Evolutionary conservation across 2,797 vertebrate genomes (phyloP).

Genomic region (Ispidina picta): DNA sequence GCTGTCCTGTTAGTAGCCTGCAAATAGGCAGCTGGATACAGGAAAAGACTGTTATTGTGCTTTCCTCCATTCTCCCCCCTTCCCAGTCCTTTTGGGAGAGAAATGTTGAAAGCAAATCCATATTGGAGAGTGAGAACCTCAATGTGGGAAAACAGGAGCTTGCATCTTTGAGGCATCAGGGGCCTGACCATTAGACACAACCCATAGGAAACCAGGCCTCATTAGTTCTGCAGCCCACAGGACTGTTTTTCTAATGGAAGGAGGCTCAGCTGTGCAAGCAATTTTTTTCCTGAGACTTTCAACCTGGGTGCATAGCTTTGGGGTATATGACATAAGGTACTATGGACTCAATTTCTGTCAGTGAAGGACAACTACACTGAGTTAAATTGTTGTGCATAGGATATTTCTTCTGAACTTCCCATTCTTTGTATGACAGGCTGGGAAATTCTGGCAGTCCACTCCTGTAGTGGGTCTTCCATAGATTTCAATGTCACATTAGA

Average conservation of each 20-base stretch:
- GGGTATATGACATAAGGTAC: background rate
- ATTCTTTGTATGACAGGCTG: background rate
- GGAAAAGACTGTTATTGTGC: background rate
- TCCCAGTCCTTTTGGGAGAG: background rate
- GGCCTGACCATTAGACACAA: background rate
- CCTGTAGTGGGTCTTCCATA: background rate
- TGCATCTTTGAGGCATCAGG: background rate
- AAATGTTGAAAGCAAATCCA: background rate
- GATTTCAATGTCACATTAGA: background rate
- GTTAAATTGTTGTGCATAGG: background rate
- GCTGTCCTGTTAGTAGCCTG: background rate
- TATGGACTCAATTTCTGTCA: background rate
- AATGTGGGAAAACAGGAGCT: background rate
- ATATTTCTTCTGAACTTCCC: background rate
- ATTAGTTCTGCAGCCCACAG: slow-evolving; percentile 15
- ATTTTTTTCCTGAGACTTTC: background rate
- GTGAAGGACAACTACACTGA: background rate
- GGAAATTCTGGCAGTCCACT: background rate
- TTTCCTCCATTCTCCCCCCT: background rate
- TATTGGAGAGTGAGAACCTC: background rate
- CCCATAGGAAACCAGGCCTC: slow-evolving; percentile 19
- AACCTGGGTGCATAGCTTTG: background rate
- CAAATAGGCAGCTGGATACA: background rate
- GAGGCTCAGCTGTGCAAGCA: slow-evolving; percentile 5
- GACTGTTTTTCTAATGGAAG: slow-evolving; percentile 23